Evolutionary conservation across 35 echinoderm and acorn worm species (phyloP).

Genomic region (Acanthaster planci): DNA sequence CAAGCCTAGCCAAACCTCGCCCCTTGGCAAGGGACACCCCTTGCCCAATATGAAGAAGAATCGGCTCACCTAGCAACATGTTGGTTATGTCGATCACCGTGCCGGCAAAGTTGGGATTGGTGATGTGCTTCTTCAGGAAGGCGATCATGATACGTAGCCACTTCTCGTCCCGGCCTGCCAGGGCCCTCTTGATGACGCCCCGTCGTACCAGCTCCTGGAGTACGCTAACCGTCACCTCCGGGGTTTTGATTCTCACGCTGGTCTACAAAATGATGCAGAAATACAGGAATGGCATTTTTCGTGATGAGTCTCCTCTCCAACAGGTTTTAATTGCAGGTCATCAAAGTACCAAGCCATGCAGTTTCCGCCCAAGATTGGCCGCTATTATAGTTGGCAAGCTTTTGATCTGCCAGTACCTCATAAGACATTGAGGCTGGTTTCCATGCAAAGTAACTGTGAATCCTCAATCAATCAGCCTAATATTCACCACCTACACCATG

Average conservation of each 20-base stretch:
- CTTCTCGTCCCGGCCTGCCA: slow-evolving; percentile 84
- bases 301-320: too few relatives aligned
- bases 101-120: slow-evolving; percentile 76
- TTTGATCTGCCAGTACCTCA: too few relatives aligned
- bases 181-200: slow-evolving; percentile 73
- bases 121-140: slow-evolving; percentile 85
- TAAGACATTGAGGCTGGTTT: too few relatives aligned
- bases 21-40: neutral
- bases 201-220: slow-evolving; percentile 86
- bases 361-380: too few relatives aligned
- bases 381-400: too few relatives aligned
- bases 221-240: slow-evolving; percentile 78
- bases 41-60: neutral
- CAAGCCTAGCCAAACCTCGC: too few relatives aligned
- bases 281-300: neutral
- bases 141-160: slow-evolving; percentile 74
- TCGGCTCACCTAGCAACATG: slow-evolving; percentile 77
- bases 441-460: too few relatives aligned
- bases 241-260: slow-evolving; percentile 45
- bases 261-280: slow-evolving; percentile 39
- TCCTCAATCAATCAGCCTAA: too few relatives aligned
- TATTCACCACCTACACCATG: too few relatives aligned
- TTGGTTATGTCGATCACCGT: slow-evolving; percentile 79
- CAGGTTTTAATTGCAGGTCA: too few relatives aligned
- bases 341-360: too few relatives aligned